Percentiles rank a stretch among this genome's conserved stretches.
phyloP scores from a whole-genome alignment of 2,113 vertebrate species.

The Spea multiplicata region DNA sequence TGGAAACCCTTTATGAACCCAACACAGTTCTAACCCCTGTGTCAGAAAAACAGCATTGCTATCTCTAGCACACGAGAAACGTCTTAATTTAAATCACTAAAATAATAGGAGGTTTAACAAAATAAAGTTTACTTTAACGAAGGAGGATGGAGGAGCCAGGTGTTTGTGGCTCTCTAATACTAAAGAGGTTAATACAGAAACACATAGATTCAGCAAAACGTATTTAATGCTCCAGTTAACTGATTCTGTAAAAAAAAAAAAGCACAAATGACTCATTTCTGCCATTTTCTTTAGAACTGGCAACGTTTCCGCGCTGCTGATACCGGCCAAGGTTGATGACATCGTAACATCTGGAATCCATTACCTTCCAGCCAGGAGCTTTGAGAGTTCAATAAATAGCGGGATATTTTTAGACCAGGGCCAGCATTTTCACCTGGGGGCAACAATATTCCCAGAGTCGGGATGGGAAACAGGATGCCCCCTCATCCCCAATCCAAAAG shows the following conservation, averaged over 20 bases:
- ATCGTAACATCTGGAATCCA: conserved; percentile 33
- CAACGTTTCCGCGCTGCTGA: neutral
- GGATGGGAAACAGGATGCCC: conserved; percentile 28
- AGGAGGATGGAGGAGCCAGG: too few relatives aligned
- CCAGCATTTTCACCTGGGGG: conserved; percentile 24
- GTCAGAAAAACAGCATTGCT: too few relatives aligned
- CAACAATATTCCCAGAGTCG: conserved; percentile 8
- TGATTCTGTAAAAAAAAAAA: neutral
- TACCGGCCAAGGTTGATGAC: neutral
- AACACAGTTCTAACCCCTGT: too few relatives aligned
- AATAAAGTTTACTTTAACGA: too few relatives aligned
- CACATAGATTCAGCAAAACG: too few relatives aligned
- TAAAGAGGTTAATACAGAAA: too few relatives aligned
- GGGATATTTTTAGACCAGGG: conserved; percentile 23
- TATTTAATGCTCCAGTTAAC: neutral
- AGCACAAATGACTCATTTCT: neutral
- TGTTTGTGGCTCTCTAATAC: too few relatives aligned
- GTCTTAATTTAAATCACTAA: neutral
- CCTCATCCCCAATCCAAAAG: neutral
- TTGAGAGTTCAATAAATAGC: conserved; percentile 4
- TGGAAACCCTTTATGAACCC: too few relatives aligned
- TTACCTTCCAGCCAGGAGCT: neutral
- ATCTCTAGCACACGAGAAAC: too few relatives aligned
- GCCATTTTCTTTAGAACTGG: conserved; percentile 7
- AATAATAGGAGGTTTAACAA: neutral